These are phyloP conservation scores for Leptinotarsa texana DNA, from an alignment of 1,140 invertebrate genomes.

Conservation along the genomic window DNA sequence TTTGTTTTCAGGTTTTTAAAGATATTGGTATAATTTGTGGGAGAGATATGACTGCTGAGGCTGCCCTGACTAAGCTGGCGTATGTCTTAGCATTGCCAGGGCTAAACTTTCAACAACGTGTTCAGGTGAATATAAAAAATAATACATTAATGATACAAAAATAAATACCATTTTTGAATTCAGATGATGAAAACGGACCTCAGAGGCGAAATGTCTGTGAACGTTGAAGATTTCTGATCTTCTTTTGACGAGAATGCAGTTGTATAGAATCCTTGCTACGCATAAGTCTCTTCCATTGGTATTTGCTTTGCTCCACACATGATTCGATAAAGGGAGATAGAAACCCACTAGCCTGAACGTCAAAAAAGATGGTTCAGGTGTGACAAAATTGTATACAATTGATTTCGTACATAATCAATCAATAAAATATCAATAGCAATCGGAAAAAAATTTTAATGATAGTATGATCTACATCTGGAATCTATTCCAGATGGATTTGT, in stretches of 20 bases:
- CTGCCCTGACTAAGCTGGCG: slow-evolving; percentile 87
- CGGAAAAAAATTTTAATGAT: too few relatives aligned
- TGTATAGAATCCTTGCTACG: too few relatives aligned
- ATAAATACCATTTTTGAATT: slow-evolving; percentile 32
- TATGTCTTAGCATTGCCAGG: slow-evolving; percentile 71
- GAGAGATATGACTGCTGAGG: slow-evolving; percentile 94
- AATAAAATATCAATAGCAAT: too few relatives aligned
- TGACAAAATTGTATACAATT: too few relatives aligned
- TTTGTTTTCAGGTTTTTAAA: slow-evolving; percentile 39
- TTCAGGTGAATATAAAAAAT: slow-evolving; percentile 32
- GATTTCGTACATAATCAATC: too few relatives aligned
- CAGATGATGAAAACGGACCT: slow-evolving; percentile 81
- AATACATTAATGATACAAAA: background rate
- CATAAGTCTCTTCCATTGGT: too few relatives aligned
- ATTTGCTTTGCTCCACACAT: too few relatives aligned
- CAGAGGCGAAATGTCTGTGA: slow-evolving; percentile 67
- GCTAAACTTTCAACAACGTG: slow-evolving; percentile 30
- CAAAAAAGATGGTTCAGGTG: too few relatives aligned
- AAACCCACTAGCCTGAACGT: too few relatives aligned
- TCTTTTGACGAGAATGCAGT: background rate
- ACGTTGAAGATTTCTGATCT: background rate
- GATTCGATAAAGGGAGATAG: too few relatives aligned
- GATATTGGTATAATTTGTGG: slow-evolving; percentile 82
- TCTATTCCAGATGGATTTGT: too few relatives aligned
- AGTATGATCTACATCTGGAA: too few relatives aligned